A percentile compares a stretch with the other conserved stretches of the same genome.
These are phyloP conservation scores for Arbacia lixula DNA, from an alignment of 53 echinoderm and acorn worm genomes.

Conservation along the genomic window DNA sequence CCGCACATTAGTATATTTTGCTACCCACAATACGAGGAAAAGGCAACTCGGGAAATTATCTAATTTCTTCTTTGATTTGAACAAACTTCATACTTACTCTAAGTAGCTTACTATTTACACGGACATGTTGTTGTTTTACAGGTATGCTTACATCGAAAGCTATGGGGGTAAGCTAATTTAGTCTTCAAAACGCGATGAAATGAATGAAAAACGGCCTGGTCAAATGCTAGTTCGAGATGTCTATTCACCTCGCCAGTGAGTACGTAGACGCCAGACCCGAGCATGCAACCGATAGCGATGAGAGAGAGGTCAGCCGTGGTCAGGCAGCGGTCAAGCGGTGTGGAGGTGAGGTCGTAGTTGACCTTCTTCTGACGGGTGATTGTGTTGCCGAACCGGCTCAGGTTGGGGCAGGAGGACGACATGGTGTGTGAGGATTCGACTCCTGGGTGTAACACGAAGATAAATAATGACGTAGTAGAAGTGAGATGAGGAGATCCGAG, in stretches of 20 bases:
- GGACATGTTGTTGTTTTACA: too few relatives aligned
- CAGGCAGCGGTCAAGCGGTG: constrained; percentile 71
- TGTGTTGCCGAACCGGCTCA: constrained; percentile 2
- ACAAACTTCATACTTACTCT: too few relatives aligned
- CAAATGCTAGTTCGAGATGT: too few relatives aligned
- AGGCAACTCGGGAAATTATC: too few relatives aligned
- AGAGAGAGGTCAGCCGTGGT: constrained; percentile 64
- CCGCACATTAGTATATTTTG: too few relatives aligned
- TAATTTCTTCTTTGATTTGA: too few relatives aligned
- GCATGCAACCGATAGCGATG: constrained; percentile 77
- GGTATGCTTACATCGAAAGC: too few relatives aligned
- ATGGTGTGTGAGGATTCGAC: not conserved
- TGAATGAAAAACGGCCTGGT: too few relatives aligned
- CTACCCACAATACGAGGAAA: too few relatives aligned
- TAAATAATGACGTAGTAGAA: not conserved
- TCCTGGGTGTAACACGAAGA: not conserved
- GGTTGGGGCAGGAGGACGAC: not conserved
- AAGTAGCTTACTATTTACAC: too few relatives aligned
- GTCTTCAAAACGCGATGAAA: too few relatives aligned
- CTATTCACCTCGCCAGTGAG: constrained; percentile 65
- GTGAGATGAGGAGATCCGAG: not conserved
- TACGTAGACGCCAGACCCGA: constrained; percentile 75
- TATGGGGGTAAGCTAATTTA: too few relatives aligned
- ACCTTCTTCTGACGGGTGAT: constrained; percentile 41
- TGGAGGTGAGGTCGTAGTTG: constrained; percentile 33